Evolutionary conservation across 2,113 vertebrate genomes (phyloP).

Genomic region (Seriola rivoliana): DNA sequence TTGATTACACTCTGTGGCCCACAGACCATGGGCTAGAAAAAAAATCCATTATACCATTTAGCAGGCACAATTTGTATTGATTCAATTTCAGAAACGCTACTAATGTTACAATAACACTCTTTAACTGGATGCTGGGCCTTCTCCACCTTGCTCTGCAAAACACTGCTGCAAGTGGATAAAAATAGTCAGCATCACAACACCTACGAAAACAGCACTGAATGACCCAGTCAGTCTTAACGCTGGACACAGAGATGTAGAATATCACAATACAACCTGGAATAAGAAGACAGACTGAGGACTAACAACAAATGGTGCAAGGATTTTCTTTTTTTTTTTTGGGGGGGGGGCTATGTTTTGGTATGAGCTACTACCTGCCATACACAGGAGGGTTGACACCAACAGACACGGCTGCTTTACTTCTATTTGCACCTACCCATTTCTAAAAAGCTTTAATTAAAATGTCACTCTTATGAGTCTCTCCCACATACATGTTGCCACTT

Average conservation of each 20-base stretch:
- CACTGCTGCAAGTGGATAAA: conserved; percentile 52
- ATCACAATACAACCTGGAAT: conserved; percentile 1
- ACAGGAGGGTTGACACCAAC: neutral
- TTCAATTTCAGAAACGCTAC: conserved; percentile 77
- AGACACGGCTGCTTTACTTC: neutral
- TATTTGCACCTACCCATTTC: neutral
- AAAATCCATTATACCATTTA: conserved; percentile 86
- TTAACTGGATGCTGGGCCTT: conserved; percentile 64
- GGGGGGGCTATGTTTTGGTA: neutral
- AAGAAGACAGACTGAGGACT: neutral
- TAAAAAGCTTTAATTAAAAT: conserved; percentile 5
- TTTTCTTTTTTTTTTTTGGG: neutral
- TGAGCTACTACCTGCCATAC: neutral
- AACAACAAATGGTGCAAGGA: neutral
- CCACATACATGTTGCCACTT: conserved; percentile 18
- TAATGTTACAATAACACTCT: conserved; percentile 77
- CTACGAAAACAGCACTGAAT: conserved; percentile 44
- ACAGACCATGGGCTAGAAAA: conserved; percentile 72
- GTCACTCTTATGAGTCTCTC: neutral
- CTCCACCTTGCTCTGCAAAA: conserved; percentile 68
- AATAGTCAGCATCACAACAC: conserved; percentile 66
- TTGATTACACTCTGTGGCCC: conserved; percentile 80
- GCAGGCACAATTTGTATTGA: conserved; percentile 81
- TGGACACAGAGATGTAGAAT: conserved; percentile 13
- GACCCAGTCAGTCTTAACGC: conserved; percentile 46